Evolutionary conservation across 2,113 vertebrate species (phyloP), one percentile per base, ranked within the genome.

Genomic region (Rhea americana): DNA sequence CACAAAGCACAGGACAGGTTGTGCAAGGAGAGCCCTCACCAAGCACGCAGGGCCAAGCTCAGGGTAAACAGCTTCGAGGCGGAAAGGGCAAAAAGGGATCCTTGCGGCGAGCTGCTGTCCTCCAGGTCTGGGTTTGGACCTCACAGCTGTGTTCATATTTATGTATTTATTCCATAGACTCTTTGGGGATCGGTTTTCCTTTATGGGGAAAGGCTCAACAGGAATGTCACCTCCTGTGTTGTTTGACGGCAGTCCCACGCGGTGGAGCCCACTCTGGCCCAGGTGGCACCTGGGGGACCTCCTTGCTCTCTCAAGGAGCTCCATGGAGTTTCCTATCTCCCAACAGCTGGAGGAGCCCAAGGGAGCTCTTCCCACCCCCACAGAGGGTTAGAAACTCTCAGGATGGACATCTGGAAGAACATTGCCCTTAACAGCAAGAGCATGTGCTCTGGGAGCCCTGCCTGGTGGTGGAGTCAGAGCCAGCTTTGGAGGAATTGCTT

Each of bases 101-200:
- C 51, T 19, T 35, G 2, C 5, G 20, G 13, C 56, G n/a, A 87
- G 84, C 62, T 39, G 56, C 80, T 3, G 11, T 25, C 47, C 41
- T 50, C 51, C n/a, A 26, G 21, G 21, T 70, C 75, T 63, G 53
- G 39, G 68, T 51, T 93, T 82, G 35, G 37, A n/a, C 63, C 39
- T 37, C 41, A 15, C 39, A 35, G 48, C 58, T 37, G 0, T 55
- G n/a, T 78, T 74, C 43, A 7, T 95, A 82, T 90, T 95, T 95
- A 96, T 93, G 74, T 97, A 97, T 97, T 97, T 97, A 97, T 97
- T 97, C 93, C 91, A 76, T 66, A 82, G 48, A 82, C 74, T 86
- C 63, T 94, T 80, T 51, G 15, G 66, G 65, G n/a, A 11, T 87
- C 83, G 48, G 68, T 62, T 71, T 47, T 45, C 73, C 87, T 72